Conservation (phyloP, 2,888 invertebrate genomes). For the Eristalis arbustorum region DNA sequence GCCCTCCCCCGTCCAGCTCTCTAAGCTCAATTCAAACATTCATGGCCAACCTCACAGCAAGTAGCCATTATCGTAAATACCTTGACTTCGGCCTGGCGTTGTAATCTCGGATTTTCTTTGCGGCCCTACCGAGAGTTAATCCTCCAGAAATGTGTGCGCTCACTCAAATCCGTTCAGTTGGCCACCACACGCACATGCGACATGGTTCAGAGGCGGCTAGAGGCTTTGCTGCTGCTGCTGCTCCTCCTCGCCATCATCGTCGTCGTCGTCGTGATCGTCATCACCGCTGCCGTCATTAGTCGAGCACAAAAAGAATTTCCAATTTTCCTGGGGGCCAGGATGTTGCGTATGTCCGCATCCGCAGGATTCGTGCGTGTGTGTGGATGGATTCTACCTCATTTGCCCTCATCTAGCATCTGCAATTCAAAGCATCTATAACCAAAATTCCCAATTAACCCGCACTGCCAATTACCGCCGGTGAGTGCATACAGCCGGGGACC, state of each 20-base stretch:
- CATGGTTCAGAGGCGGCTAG: neutral
- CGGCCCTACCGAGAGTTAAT: neutral
- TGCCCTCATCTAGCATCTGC: constrained; percentile 57
- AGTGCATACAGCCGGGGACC: constrained; percentile 30
- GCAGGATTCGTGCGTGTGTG: neutral
- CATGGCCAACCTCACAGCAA: neutral
- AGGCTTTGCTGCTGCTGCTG: neutral
- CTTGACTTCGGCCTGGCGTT: neutral
- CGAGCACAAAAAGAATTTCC: constrained; percentile 52
- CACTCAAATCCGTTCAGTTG: neutral
- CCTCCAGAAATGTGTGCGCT: neutral
- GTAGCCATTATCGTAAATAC: neutral
- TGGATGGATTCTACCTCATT: constrained; percentile 34
- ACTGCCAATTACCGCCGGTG: constrained; percentile 65
- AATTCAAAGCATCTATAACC: constrained; percentile 64
- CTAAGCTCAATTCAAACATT: neutral
- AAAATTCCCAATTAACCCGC: constrained; percentile 67
- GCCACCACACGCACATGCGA: neutral
- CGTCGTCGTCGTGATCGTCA: too few relatives aligned
- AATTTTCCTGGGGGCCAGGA: constrained; percentile 36
- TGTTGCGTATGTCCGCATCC: neutral
- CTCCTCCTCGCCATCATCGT: too few relatives aligned
- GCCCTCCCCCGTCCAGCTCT: too few relatives aligned
- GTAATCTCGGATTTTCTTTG: constrained; percentile 3
- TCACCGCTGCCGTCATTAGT: neutral